Evolutionary conservation across 2,888 invertebrate genomes (phyloP).

Genomic region (Drosophila niveifrons): DNA sequence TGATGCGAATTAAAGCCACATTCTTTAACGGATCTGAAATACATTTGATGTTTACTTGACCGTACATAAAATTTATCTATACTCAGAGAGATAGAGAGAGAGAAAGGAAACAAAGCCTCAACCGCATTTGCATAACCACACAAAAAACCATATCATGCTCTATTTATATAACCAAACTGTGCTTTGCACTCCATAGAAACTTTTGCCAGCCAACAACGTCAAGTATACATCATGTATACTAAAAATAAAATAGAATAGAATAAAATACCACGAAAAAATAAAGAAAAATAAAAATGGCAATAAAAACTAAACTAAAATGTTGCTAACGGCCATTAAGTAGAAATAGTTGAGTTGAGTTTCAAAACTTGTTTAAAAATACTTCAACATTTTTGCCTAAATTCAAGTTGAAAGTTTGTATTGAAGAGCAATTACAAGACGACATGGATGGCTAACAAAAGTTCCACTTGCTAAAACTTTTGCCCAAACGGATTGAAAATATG

Average conservation of each 20-base stretch:
- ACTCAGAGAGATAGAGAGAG: neutral
- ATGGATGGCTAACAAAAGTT: constrained; percentile 38
- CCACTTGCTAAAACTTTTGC: constrained; percentile 38
- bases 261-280: constrained; percentile 39
- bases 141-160: constrained; percentile 55
- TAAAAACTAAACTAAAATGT: constrained; percentile 43
- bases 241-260: constrained; percentile 27
- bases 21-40: constrained; percentile 35
- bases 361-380: constrained; percentile 50
- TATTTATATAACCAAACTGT: constrained; percentile 60
- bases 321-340: constrained; percentile 63
- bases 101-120: constrained; percentile 11
- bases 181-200: constrained; percentile 54
- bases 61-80: constrained; percentile 14
- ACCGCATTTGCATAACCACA: constrained; percentile 53
- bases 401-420: constrained; percentile 39
- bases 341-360: constrained; percentile 50
- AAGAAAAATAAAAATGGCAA: constrained; percentile 34
- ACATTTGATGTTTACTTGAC: constrained; percentile 56
- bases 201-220: constrained; percentile 45
- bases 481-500: constrained; percentile 36
- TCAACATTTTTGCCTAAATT: constrained; percentile 39
- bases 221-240: constrained; percentile 55
- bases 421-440: constrained; percentile 54
- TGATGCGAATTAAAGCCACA: constrained; percentile 19